These are phyloP conservation scores for Sebastes oblongus DNA, from an alignment of 2,797 vertebrate species.

Conservation along the genomic window DNA sequence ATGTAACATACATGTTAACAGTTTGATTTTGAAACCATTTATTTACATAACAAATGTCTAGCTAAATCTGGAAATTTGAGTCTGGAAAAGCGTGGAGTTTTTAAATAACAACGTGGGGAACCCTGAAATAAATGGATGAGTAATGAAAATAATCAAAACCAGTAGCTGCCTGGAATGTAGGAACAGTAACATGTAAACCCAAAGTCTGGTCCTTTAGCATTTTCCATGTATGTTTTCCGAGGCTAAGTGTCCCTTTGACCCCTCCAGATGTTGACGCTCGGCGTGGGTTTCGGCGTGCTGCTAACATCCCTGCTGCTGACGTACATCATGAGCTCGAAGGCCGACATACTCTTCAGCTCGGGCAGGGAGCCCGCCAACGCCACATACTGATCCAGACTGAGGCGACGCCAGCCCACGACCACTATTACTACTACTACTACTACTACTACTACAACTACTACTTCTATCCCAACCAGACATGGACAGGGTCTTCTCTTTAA, in stretches of 20 bases:
- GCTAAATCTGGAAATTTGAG: too few species aligned
- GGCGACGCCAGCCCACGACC: slow-evolving; percentile 42
- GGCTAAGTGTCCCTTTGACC: not conserved
- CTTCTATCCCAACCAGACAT: slow-evolving; percentile 47
- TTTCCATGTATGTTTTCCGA: not conserved
- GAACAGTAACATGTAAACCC: too few species aligned
- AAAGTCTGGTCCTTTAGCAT: too few species aligned
- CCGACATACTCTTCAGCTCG: slow-evolving; percentile 88
- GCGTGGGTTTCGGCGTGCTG: slow-evolving; percentile 85
- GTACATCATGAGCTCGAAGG: slow-evolving; percentile 91
- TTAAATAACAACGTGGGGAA: too few species aligned
- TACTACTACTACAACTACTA: slow-evolving; percentile 30
- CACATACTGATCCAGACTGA: slow-evolving; percentile 84
- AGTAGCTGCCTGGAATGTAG: too few species aligned
- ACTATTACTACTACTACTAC: slow-evolving; percentile 28
- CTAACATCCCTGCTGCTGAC: slow-evolving; percentile 86
- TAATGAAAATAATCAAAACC: too few species aligned
- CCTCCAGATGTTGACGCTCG: slow-evolving; percentile 88
- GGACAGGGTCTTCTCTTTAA: slow-evolving; percentile 40
- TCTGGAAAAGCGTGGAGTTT: too few species aligned
- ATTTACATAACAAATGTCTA: too few species aligned
- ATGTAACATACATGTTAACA: too few species aligned
- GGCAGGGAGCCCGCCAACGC: slow-evolving; percentile 82
- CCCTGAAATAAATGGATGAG: too few species aligned
- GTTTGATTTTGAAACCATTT: too few species aligned